Evolutionary conservation across 1,140 invertebrate genomes (phyloP).

Genomic region (Brachionus rotundiformis): DNA sequence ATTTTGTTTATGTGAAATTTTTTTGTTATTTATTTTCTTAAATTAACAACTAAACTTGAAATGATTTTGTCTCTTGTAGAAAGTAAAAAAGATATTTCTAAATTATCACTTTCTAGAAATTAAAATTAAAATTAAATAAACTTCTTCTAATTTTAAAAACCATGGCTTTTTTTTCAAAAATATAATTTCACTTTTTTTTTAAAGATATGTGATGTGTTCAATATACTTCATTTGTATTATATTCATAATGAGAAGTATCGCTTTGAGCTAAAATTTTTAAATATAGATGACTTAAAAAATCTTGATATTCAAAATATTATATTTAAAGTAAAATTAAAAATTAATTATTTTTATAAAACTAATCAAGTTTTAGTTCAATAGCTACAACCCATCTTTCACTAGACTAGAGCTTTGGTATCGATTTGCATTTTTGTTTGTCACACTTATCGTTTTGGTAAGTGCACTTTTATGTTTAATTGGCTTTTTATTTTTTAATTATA

Average conservation of each 20-base stretch:
- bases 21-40: slow-evolving; percentile 29
- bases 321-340: slow-evolving; percentile 77
- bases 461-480: slow-evolving; percentile 33
- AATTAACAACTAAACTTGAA: not conserved
- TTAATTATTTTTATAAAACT: slow-evolving; percentile 57
- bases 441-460: slow-evolving; percentile 85
- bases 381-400: slow-evolving; percentile 89
- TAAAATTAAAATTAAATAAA: slow-evolving; percentile 20
- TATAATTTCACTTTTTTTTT: slow-evolving; percentile 39
- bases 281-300: slow-evolving; percentile 20
- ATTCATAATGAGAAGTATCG: slow-evolving; percentile 83
- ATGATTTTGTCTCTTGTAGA: slow-evolving; percentile 12
- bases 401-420: slow-evolving; percentile 95
- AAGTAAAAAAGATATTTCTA: not conserved
- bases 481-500: slow-evolving; percentile 55
- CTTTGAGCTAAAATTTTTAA: slow-evolving; percentile 70
- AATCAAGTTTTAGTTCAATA: slow-evolving; percentile 79
- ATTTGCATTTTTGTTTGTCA: slow-evolving; percentile 83
- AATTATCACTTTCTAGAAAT: not conserved
- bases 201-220: slow-evolving; percentile 81
- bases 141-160: not conserved
- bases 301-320: slow-evolving; percentile 74
- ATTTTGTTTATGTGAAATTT: slow-evolving; percentile 18
- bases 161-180: not conserved
- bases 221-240: slow-evolving; percentile 83